phyloP scores from a whole-genome alignment of 2,888 invertebrate species.

The Junonia oenone region DNA sequence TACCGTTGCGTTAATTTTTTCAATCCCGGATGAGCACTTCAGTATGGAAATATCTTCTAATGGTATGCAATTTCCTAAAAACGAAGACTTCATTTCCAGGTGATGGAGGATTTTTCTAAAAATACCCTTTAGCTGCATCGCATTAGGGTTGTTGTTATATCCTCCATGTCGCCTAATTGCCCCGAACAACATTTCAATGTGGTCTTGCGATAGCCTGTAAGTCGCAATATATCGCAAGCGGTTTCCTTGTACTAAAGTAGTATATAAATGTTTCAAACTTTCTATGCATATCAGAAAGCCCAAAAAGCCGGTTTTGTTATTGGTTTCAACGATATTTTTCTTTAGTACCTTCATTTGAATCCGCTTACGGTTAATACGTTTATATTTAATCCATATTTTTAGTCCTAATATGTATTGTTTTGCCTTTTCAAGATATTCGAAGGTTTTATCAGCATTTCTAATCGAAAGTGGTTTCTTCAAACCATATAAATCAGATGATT shows the following conservation, averaged over 20 bases:
- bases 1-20: no score
- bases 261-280: conserved; percentile 6
- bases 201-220: conserved; percentile 19
- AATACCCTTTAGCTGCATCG: no score
- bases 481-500: conserved; percentile 1
- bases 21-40: no score
- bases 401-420: conserved; percentile 9
- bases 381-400: conserved; percentile 4
- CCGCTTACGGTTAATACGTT: not conserved
- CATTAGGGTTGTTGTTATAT: conserved; percentile 15
- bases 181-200: conserved; percentile 20
- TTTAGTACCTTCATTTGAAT: conserved; percentile 3
- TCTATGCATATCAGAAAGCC: conserved; percentile 17
- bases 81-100: no score
- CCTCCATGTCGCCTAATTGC: conserved; percentile 15
- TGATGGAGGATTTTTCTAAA: no score
- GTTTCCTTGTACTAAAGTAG: conserved; percentile 5
- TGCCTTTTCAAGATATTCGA: conserved; percentile 2
- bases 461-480: conserved; percentile 9
- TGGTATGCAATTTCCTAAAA: no score
- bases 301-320: conserved; percentile 20
- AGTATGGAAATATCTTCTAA: no score
- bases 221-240: conserved; percentile 12
- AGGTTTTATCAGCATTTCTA: not conserved
- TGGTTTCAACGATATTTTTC: conserved; percentile 9